Evolutionary conservation across 2,797 vertebrate genomes (phyloP), one percentile per base, ranked within the genome.

Genomic region (Antennarius maculatus): DNA sequence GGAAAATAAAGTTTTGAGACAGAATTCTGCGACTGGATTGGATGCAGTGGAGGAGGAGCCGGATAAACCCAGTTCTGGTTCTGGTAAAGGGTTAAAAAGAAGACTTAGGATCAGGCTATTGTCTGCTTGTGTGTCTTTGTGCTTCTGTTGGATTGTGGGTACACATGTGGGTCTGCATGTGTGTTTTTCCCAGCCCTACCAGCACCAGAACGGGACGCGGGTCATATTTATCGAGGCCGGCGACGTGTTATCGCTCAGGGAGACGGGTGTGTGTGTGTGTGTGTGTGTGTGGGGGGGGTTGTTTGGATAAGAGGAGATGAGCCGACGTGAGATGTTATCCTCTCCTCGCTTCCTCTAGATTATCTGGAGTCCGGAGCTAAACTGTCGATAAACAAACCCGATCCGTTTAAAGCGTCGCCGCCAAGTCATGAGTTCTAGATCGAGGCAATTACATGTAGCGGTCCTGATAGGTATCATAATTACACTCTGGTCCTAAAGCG

Each of bases 221-320:
- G 87, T 90, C 85, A 81, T 89, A 87, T 91, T 89, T 89, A 90
- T 91, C 81, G 81, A 87, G 87, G 89, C 80, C 83, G 80, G 79
- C 69, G n/a, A 66, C 11, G 73, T 83, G 85, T 85, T 87, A 83
- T 84, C 81, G 81, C 86, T 83, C 76, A 69, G 76, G 87, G 81
- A 90, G 80, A 82, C 81, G 72, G 23, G 23, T 23, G 23, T 23
- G 23, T 23, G 23, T 2, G 23, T 23, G 23, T 23, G 23, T 23
- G 23, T 23, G 23, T 23, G 23, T 23, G 23, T 1, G 23, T 1
- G 82, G 77, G 27, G 18, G 55, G 72, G 60, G 54, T 71, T 91
- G 83, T 90, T 91, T 89, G 86, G 81, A 82, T 82, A 80, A 85
- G 77, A 86, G 79, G 48, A 61, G 83, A 85, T 86, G 85, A 88